These are phyloP conservation scores for Bacillus rossius DNA, from an alignment of 1,140 invertebrate species.

Conservation along the genomic window DNA sequence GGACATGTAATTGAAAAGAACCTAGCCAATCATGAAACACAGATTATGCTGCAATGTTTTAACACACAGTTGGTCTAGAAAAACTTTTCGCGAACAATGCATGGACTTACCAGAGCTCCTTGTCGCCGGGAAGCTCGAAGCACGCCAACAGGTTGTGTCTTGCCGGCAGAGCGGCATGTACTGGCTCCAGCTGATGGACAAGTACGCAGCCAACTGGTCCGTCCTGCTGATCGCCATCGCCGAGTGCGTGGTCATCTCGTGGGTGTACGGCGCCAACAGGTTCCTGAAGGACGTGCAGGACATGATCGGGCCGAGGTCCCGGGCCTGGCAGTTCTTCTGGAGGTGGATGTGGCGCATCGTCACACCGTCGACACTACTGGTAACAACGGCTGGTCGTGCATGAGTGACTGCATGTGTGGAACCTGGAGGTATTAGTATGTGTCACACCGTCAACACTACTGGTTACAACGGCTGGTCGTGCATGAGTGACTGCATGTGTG, in stretches of 20 bases:
- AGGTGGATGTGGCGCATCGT: constrained; percentile 71
- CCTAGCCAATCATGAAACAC: no score
- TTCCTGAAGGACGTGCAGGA: constrained; percentile 72
- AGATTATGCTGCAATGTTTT: no score
- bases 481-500: not conserved
- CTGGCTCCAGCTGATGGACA: constrained; percentile 79
- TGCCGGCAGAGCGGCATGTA: constrained; percentile 68
- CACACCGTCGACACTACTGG: constrained; percentile 67
- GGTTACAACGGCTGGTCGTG: constrained; percentile 30
- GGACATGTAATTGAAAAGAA: no score
- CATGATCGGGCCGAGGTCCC: constrained; percentile 70
- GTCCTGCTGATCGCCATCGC: constrained; percentile 74
- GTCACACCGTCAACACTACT: constrained; percentile 71
- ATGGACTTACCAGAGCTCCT: no score
- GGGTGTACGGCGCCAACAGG: constrained; percentile 76
- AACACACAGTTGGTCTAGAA: no score
- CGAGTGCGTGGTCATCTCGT: constrained; percentile 72
- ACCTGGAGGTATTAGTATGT: not conserved
- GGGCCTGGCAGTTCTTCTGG: constrained; percentile 71
- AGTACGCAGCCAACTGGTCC: constrained; percentile 82
- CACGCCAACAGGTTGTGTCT: no score
- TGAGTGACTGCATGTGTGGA: not conserved
- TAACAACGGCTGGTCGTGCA: constrained; percentile 22
- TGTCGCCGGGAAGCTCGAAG: no score
- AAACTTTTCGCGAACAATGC: no score